Base-by-base conservation (phyloP, 1,140 invertebrate species). In the Hesperophylax magnus region DNA sequence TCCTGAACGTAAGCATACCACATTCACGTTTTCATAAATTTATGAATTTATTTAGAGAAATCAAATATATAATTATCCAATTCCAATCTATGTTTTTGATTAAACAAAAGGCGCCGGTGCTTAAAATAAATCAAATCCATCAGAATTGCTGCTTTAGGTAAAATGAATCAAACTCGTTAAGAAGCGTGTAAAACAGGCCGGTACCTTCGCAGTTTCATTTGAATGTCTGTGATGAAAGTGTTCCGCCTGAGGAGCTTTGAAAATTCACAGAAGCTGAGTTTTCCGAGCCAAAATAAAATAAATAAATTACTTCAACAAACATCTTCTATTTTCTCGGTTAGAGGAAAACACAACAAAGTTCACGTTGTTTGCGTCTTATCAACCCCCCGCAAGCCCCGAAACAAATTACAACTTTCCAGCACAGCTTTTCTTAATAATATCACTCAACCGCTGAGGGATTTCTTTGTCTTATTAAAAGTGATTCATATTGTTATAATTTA, bases 181-280 rank as follows among this genome's bases (percentile, higher is more conserved):
- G 67, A 52, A 47, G 15, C 24, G 67, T 71, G 31, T 71, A 71
- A 71, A 71, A 14, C 67, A 71, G 22, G 60, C 60, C 22, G 3
- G 60, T 63, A 71, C 7, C 31, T 20, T 18, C 31, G 31, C 67
- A 18, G n/a, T 20, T 71, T 71, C 22, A 71, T 71, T 71, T 52
- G 67, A 65, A 52, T 71, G 31, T 71, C 22, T 34, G 67, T 18
- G 67, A 71, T 71, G 67, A 71, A 39, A 71, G 31, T 52, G 67
- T 47, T 65, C 22, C 17, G 20, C 27, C 61, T 17, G 22, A 65
- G 17, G 27, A 65, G 20, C 1, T 11, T 15, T 18, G 15, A 7
- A 71, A 18, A 17, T 71, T 22, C 67, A 39, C 31, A 39, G 39
- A 47, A n/a, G 31, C 31, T 8, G 39, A 47, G 17, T 47, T 18